Percentiles rank a stretch among this genome's conserved stretches.
These are phyloP conservation scores for Torymus tubicola DNA, from an alignment of 2,888 invertebrate genomes.

Conservation along the genomic window DNA sequence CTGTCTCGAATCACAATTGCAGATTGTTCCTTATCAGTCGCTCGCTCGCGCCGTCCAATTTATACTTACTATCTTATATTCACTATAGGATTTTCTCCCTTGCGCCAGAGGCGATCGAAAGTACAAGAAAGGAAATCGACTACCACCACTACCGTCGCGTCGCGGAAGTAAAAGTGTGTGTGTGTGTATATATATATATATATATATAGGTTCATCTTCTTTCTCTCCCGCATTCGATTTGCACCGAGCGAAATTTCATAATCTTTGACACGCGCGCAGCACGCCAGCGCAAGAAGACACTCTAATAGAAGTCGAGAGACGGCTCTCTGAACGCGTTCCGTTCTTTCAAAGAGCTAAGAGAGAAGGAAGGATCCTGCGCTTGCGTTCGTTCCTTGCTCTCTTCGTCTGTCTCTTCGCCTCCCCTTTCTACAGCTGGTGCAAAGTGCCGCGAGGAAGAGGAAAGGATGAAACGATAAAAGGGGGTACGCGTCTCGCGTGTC, in stretches of 20 bases:
- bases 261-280: slow-evolving; percentile 61
- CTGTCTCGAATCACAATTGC: slow-evolving; percentile 47
- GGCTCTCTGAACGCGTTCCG: too few relatives aligned
- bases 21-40: slow-evolving; percentile 40
- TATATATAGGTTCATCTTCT: too few relatives aligned
- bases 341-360: neutral
- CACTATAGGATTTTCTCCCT: too few relatives aligned
- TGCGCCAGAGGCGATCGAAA: slow-evolving; percentile 27
- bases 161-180: neutral
- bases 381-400: neutral
- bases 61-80: too few relatives aligned
- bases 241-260: slow-evolving; percentile 65
- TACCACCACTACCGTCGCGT: neutral
- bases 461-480: slow-evolving; percentile 32
- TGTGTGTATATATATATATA: too few relatives aligned
- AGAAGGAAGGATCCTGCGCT: neutral
- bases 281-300: neutral
- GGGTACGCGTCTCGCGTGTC: neutral
- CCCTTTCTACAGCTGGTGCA: neutral
- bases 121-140: neutral
- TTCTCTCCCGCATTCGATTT: slow-evolving; percentile 63
- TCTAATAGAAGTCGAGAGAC: too few relatives aligned
- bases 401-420: neutral
- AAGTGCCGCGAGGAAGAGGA: neutral
- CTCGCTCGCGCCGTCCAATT: slow-evolving; percentile 33